Evolutionary conservation across 1,140 invertebrate species (phyloP), one percentile per base, ranked within the genome.

Genomic region (Tetramorium parvispinum): DNA sequence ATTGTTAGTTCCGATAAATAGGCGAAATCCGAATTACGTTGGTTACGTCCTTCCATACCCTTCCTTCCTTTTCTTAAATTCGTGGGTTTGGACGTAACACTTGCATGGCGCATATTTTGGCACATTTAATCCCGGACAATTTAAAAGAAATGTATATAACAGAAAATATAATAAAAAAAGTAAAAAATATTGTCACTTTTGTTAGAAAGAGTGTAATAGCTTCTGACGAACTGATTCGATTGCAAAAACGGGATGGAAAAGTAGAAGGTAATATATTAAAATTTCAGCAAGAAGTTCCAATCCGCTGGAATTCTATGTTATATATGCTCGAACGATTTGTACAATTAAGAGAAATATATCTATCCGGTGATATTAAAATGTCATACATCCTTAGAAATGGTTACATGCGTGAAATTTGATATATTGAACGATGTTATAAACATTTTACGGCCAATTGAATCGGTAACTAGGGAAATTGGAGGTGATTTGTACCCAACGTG

Each of bases 201-300:
- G 7, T 70, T 0, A 70, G 6, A 70, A 49, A 3, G 24, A 49
- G 66, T 24, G 43, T 70, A 10, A 24, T 70, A 16, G 21, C 13
- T 18, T 2, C 66, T 1, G 66, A 70, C 10, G 43, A 70, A 27
- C 7, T 70, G 1, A 13, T 10, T 18, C 40, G 66, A 2, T 51
- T 70, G 16, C 43, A 70, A 51, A 51, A 27, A 21, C 43, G 43
- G 2, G 66, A 70, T 18, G 27, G 51, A 37, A 73, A 73, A 55
- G 21, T 5, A 13, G 51, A 73, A 0, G 8, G 51, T 21, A 53
- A 27, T 11, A 18, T 53, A 21, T 55, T 73, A 13, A 73, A 73
- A 32, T 55, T 73, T 7, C 37, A 73, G 3, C 70, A 73, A 55
- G 70, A 73, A 0, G 51, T 73, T 18, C 70, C 70, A 73, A 73